Base-by-base conservation (phyloP, 2,113 vertebrate species). In the Psilopogon haemacephalus region DNA sequence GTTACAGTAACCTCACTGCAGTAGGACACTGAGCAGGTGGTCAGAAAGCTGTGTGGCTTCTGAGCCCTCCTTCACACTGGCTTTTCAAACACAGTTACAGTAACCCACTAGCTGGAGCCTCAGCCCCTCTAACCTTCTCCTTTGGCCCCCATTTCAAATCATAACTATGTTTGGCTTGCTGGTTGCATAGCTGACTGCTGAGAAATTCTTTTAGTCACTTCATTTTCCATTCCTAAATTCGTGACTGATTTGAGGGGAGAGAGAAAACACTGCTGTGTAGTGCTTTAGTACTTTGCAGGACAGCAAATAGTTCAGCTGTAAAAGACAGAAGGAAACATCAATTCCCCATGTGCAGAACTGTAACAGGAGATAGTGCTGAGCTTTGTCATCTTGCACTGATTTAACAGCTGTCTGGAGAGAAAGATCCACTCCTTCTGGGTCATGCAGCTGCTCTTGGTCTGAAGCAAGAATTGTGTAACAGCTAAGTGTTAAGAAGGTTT, bases 361-460 rank as follows among this genome's bases (percentile, higher is more conserved):
- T 67, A 77, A 87, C 14, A 83, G 73, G 76, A 64, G 14, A 32
- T 14, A 56, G 18, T 84, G 40, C 32, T 81, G 55, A 62, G 68
- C 44, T 89, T 86, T 85, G 59, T 70, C 30, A 65, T 91, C 16
- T 89, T 75, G 40, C 26, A 62, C 27, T 93, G 62, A 44, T 81
- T 59, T 78, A 76, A 58, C 79, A 94, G 63, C 79, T 93, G 75
- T 83, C 59, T 79, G 88, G 24, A 21, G 56, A 44, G 88, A 91
- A 79, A 83, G 30, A 37, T 67, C 56, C 40, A 28, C 74, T 84
- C 38, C 55, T 87, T 91, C n/a, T 82, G 37, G 30, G 60, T 81
- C 28, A n/a, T 70, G 90, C 72, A 94, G 86, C 89, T 95, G 80
- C 15, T 90, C 48, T 68, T 78, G 23, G 17, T 56, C 70, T 84